Base-by-base conservation (phyloP, 2,797 vertebrate genomes). In the Chiroxiphia lanceolata region DNA sequence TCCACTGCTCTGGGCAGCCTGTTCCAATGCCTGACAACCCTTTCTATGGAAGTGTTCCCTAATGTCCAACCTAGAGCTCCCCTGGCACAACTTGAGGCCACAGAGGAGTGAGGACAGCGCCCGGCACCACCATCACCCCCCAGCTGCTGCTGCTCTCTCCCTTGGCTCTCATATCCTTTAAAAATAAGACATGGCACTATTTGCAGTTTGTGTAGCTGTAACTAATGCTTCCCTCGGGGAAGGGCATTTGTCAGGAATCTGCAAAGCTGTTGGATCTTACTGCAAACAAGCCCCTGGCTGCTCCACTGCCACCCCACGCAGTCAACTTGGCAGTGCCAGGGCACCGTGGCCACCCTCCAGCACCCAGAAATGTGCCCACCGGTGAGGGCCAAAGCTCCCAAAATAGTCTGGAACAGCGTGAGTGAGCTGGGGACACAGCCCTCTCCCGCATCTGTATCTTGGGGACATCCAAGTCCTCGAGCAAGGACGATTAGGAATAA, bases 71-170 rank as follows among this genome's bases (percentile, higher is more conserved):
- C 19, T 48, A 34, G 87, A 57, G 9, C 11, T 72, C 12, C 38
- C 42, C 1, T 10, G 36, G 42, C 1, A 1, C 40, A 60, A 22
- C 17, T 1, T 17, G 50, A 64, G 44, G 44, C 4, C 36, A 17
- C 0, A 45, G 20, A 38, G 64, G 71, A 89, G 50, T 0, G 0
- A 65, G 44, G 6, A 48, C 69, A 89, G 34, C 0, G 1, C 23
- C 20, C 20, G 42, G 56, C 54, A 42, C 14, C 9, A n/a, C 29
- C 15, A 21, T 5, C 51, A 8, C 1, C 3, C 19, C 25, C 10
- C 48, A 45, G 48, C 61, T 71, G 51, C 38, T 15, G 1, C 67
- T 11, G 4, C 7, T 68, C 38, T 36, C 20, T 56, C 74, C 29
- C 74, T 17, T 2, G 21, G 54, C 56, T 36, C 83, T 16, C 19